A percentile compares a stretch with the other conserved stretches of the same genome.
Evolutionary conservation across 2,113 vertebrate genomes (phyloP).

Genomic region (Eubucco bourcierii): DNA sequence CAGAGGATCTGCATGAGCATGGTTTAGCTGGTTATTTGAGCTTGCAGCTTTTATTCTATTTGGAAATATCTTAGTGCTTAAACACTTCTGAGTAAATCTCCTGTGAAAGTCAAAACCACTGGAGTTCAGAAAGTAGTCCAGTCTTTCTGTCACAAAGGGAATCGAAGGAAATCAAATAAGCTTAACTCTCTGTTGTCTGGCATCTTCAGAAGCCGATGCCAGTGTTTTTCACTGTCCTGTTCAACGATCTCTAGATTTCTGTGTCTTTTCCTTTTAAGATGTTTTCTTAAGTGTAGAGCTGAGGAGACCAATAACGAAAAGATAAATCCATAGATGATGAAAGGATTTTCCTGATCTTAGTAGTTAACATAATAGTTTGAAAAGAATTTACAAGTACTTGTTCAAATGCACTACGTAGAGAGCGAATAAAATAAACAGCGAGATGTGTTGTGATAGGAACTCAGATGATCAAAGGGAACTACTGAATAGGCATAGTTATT

Average conservation of each 20-base stretch:
- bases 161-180: slow-evolving; percentile 32
- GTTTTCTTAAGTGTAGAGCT: slow-evolving; percentile 53
- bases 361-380: slow-evolving; percentile 65
- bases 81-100: slow-evolving; percentile 31
- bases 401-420: slow-evolving; percentile 41
- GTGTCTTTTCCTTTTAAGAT: slow-evolving; percentile 52
- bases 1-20: not conserved
- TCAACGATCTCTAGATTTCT: slow-evolving; percentile 27
- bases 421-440: slow-evolving; percentile 73
- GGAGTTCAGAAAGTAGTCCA: slow-evolving; percentile 20
- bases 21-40: not conserved
- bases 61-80: slow-evolving; percentile 30
- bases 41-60: slow-evolving; percentile 17
- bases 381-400: slow-evolving; percentile 67
- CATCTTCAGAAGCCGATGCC: not conserved
- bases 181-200: slow-evolving; percentile 52
- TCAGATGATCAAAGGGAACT: slow-evolving; percentile 70
- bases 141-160: not conserved
- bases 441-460: slow-evolving; percentile 68
- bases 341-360: slow-evolving; percentile 63
- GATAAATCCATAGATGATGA: slow-evolving; percentile 58
- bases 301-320: slow-evolving; percentile 56
- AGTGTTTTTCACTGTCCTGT: not conserved
- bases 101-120: slow-evolving; percentile 28
- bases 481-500: slow-evolving; percentile 69